Percentiles rank a stretch among this genome's conserved stretches.
phyloP scores from a whole-genome alignment of 2,888 invertebrate genomes.

The Amiota communis region DNA sequence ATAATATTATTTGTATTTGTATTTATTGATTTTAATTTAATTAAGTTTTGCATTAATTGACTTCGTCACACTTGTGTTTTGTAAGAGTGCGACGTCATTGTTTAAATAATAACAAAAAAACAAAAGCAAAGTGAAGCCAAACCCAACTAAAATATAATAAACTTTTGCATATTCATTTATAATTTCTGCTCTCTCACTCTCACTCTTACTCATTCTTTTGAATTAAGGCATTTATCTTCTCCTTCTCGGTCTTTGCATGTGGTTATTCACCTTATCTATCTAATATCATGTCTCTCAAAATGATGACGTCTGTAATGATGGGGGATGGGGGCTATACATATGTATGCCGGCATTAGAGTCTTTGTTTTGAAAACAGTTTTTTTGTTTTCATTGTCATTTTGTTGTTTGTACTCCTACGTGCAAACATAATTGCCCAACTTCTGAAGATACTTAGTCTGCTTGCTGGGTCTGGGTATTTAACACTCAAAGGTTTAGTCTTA shows the following conservation, averaged over 20 bases:
- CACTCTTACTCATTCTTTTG: conserved; percentile 7
- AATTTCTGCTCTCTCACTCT: conserved; percentile 10
- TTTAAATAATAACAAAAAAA: conserved; percentile 35
- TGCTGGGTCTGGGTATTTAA: no score
- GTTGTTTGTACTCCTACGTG: no score
- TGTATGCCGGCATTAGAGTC: no score
- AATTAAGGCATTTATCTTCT: conserved; percentile 14
- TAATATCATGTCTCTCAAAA: background rate
- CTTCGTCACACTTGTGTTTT: background rate
- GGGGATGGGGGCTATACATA: background rate
- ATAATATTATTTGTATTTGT: background rate
- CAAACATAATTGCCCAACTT: no score
- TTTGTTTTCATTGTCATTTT: conserved; percentile 37
- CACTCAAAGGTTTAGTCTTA: conserved; percentile 53
- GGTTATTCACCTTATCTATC: conserved; percentile 59
- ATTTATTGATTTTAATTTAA: conserved; percentile 1
- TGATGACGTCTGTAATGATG: background rate
- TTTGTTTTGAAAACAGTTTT: no score
- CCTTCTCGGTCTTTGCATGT: conserved; percentile 41
- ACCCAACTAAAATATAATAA: no score
- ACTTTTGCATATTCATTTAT: background rate
- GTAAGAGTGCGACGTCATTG: background rate
- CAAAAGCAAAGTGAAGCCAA: no score
- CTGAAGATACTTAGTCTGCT: no score
- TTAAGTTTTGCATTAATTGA: conserved; percentile 4